phyloP scores from a whole-genome alignment of 2,113 vertebrate species.

The Eudyptes chrysolophus region DNA sequence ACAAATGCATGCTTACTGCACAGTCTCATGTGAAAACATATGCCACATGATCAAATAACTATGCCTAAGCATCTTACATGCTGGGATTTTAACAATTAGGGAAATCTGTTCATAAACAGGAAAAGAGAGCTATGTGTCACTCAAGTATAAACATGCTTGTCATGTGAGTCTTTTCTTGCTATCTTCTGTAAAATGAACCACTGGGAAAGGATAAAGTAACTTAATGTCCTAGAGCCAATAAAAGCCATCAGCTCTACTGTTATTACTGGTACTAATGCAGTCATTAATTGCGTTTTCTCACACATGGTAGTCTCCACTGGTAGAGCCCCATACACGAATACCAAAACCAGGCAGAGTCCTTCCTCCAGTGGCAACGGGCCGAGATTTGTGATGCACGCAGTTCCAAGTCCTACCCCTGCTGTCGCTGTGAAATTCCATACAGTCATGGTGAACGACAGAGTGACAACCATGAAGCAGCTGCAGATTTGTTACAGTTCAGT shows the following conservation, averaged over 20 bases:
- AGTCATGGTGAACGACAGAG: not conserved
- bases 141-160: not conserved
- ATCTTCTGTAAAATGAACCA: not conserved
- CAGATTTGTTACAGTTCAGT: not conserved
- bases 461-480: not conserved
- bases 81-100: not conserved
- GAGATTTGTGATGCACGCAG: not conserved
- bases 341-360: not conserved
- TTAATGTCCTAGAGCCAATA: not conserved
- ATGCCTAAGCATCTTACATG: not conserved
- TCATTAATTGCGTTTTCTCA: not conserved
- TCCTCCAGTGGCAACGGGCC: not conserved
- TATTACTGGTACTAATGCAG: not conserved
- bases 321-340: not conserved
- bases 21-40: not conserved
- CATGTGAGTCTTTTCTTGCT: not conserved
- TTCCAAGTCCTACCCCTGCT: not conserved
- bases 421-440: not conserved
- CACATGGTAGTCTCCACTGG: not conserved
- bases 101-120: not conserved
- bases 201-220: not conserved
- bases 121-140: not conserved
- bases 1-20: not conserved
- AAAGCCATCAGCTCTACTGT: not conserved
- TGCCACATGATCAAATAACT: not conserved